Conservation (phyloP, 1,140 invertebrate species). For the Drosophila lacertosa region DNA sequence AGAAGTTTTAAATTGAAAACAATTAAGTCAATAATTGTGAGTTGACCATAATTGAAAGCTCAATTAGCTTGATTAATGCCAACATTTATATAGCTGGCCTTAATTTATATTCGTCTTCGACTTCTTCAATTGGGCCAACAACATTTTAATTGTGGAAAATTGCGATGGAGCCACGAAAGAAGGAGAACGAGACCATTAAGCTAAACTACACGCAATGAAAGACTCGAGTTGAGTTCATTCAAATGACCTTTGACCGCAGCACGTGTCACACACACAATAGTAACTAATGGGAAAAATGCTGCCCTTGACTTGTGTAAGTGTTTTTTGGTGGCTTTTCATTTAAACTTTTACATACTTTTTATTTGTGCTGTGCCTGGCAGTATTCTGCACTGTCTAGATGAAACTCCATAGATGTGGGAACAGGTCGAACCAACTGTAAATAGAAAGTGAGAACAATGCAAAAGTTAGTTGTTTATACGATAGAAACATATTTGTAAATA, state of each 20-base stretch:
- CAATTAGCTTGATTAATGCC: slow-evolving; percentile 6
- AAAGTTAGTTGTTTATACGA: too few relatives aligned
- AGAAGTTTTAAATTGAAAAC: slow-evolving; percentile 9
- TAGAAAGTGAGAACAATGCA: background rate
- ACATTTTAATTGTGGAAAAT: slow-evolving; percentile 50
- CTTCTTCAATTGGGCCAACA: slow-evolving; percentile 5
- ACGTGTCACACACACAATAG: slow-evolving; percentile 23
- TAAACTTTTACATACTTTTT: slow-evolving; percentile 85
- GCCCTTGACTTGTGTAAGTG: background rate
- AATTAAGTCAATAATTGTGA: background rate
- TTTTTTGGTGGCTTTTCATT: background rate
- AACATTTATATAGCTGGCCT: slow-evolving; percentile 13
- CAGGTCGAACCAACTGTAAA: slow-evolving; percentile 83
- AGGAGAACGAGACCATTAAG: slow-evolving; percentile 41
- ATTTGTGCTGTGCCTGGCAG: slow-evolving; percentile 98
- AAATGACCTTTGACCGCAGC: slow-evolving; percentile 26
- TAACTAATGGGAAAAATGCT: background rate
- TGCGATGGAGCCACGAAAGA: slow-evolving; percentile 20
- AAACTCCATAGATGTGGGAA: slow-evolving; percentile 98
- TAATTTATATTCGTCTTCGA: too few relatives aligned
- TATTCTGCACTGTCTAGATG: slow-evolving; percentile 97
- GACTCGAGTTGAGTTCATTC: slow-evolving; percentile 32
- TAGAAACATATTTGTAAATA: too few relatives aligned
- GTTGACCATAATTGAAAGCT: background rate
- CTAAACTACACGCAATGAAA: slow-evolving; percentile 62